Evolutionary conservation across 2,113 vertebrate genomes (phyloP), one percentile per base, ranked within the genome.

Genomic region (Telmatochromis brichardi): DNA sequence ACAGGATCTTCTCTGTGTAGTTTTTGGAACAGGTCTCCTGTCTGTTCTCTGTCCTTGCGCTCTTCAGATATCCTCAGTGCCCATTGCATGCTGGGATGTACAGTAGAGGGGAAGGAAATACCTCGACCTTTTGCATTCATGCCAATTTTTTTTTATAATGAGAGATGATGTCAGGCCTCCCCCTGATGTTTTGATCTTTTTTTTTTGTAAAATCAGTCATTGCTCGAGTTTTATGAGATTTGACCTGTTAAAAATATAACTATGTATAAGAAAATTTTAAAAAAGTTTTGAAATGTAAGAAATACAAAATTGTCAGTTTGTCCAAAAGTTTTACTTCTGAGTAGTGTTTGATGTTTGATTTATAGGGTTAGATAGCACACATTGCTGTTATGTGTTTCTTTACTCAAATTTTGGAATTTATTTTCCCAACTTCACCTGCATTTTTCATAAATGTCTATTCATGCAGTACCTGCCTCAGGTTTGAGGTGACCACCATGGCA

Each of bases 1-100:
- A 95, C 94, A 95, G 93, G 90, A 93, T 93, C 87, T 83, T 94
- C 90, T 90, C 95, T 95, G 94, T 96, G 92, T 91, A 85, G 85
- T 55, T 90, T 90, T 87, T 94, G 91, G 94, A 95, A 94, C 95
- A 95, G 93, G 80, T 91, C 82, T 89, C 82, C 89, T 87, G 89
- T 95, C 93, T 96, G 95, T 96, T 94, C 94, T 94, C 91, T 93
- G 91, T 93, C 92, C 90, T 86, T 45, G 54, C 83, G 82, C 58
- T 78, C 87, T 86, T 91, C 80, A 31, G 89, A 94, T 93, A 90
- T 89, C 90, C 86, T 88, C 83, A 76, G 83, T 53, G 55, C 71
- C 84, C 2, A 26, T 51, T 94, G 92, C 92, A 94, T 94, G 92
- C 93, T 95, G 95, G 94, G 91, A 93, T 86, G 89, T 81, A 73